Base-by-base conservation (phyloP, 2,888 invertebrate species). In the Phymatocera aterrima region DNA sequence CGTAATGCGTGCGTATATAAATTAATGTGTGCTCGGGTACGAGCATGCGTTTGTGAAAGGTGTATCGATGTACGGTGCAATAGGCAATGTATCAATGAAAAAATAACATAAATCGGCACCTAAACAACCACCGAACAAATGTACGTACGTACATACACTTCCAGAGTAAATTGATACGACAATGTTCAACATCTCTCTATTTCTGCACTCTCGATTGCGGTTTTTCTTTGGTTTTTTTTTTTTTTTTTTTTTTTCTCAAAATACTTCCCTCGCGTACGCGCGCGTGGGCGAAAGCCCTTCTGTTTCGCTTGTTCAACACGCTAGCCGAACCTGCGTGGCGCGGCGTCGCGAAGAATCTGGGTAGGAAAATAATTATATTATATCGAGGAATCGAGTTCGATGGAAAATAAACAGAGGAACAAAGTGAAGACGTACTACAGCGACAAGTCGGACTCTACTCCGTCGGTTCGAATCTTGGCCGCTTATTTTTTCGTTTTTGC, bases 361-460 rank as follows among this genome's bases (percentile, higher is more conserved):
- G 24, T 12, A 64, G 37, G 2, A 40, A 64, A 37, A 40, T 37
- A 18, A 64, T 64, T 37, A 37, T 18, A 64, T 64, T 37, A 37
- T 18, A 37, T 51, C 18, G 15, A 51, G n/a, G 51, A 15, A 51
- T 51, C n/a, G 18, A 51, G n/a, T 64, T 40, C 37, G 64, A 40
- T 64, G 37, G 37, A 64, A 64, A 18, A 18, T 64, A 64, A 64
- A 64, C 64, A 64, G 37, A 12, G 10, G 24, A 37, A 37, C n/a
- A 10, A 64, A 10, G 10, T 21, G 18, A 10, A 37, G 37, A 21
- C 5, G 15, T 28, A 57, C 28, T 57, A 12, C 24, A 57, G 15
- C 28, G 57, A 57, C 51, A 28, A 57, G 3, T 57, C 57, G 57
- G 28, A 57, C 15, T 57, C 57, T 57, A 57, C 28, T 10, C 40